These are phyloP conservation scores for Thymelicus sylvestris DNA, from an alignment of 2,888 invertebrate species.

Conservation along the genomic window DNA sequence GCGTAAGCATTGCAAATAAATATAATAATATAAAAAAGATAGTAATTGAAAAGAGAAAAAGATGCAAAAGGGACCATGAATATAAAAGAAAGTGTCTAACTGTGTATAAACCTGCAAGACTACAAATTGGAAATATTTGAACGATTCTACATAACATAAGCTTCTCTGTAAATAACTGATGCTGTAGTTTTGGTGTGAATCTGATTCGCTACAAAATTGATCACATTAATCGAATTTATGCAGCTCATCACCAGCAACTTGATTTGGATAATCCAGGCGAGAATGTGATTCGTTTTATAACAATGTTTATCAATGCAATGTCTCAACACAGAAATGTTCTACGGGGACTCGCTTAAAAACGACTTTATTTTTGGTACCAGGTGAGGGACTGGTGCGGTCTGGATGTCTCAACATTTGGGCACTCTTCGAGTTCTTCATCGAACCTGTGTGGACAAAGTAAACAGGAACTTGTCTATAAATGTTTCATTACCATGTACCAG, in stretches of 20 bases:
- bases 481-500: constrained; percentile 52
- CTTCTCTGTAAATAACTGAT: constrained; percentile 20
- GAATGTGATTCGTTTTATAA: constrained; percentile 58
- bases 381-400: constrained; percentile 86
- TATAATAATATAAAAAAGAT: constrained; percentile 41
- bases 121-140: constrained; percentile 19
- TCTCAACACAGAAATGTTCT: constrained; percentile 66
- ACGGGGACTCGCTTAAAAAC: constrained; percentile 74
- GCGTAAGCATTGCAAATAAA: constrained; percentile 77
- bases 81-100: constrained; percentile 17
- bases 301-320: constrained; percentile 68
- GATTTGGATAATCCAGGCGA: constrained; percentile 52
- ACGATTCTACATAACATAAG: constrained; percentile 16
- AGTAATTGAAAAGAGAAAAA: constrained; percentile 43
- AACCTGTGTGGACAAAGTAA: constrained; percentile 84
- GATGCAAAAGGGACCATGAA: constrained; percentile 41
- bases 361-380: constrained; percentile 79
- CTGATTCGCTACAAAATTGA: constrained; percentile 35
- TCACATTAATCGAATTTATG: constrained; percentile 47
- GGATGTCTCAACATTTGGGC: constrained; percentile 87
- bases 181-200: constrained; percentile 17
- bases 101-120: constrained; percentile 23
- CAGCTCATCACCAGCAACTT: constrained; percentile 70
- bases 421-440: constrained; percentile 88
- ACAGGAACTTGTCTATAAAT: constrained; percentile 72